phyloP scores from a whole-genome alignment of 2,113 vertebrate genomes.

The Xenopus laevis region DNA sequence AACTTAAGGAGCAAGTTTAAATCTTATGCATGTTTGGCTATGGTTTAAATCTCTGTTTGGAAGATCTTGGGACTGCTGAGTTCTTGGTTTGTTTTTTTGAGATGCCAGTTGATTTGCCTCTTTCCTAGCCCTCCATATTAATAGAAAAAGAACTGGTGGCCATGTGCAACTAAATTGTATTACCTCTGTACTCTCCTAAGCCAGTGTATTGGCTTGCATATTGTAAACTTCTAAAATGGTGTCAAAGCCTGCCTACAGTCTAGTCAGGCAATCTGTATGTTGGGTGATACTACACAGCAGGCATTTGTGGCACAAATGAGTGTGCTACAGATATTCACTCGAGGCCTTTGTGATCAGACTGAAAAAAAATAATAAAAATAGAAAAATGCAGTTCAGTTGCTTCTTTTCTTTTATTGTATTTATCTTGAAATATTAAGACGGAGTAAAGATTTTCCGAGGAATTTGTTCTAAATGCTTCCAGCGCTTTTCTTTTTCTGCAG shows the following conservation, averaged over 20 bases:
- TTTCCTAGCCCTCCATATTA: constrained; percentile 25
- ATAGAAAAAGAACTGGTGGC: constrained; percentile 59
- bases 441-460: constrained; percentile 55
- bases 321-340: constrained; percentile 78
- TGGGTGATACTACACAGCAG: constrained; percentile 63
- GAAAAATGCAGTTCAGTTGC: constrained; percentile 69
- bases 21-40: constrained; percentile 57
- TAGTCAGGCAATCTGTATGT: constrained; percentile 61
- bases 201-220: constrained; percentile 62
- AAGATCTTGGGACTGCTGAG: constrained; percentile 54
- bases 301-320: constrained; percentile 64
- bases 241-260: constrained; percentile 72
- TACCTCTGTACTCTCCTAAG: constrained; percentile 67
- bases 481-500: constrained; percentile 36
- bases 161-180: constrained; percentile 63
- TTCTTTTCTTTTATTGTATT: constrained; percentile 70
- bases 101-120: constrained; percentile 56
- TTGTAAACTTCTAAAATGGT: constrained; percentile 63
- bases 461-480: constrained; percentile 60
- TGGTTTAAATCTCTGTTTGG: constrained; percentile 50
- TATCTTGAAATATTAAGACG: constrained; percentile 59
- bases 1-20: constrained; percentile 38
- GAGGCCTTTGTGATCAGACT: constrained; percentile 85
- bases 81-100: constrained; percentile 44
- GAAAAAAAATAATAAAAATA: constrained; percentile 69